Conservation (phyloP, 2,888 invertebrate genomes). For the Cosmia pyralina region DNA sequence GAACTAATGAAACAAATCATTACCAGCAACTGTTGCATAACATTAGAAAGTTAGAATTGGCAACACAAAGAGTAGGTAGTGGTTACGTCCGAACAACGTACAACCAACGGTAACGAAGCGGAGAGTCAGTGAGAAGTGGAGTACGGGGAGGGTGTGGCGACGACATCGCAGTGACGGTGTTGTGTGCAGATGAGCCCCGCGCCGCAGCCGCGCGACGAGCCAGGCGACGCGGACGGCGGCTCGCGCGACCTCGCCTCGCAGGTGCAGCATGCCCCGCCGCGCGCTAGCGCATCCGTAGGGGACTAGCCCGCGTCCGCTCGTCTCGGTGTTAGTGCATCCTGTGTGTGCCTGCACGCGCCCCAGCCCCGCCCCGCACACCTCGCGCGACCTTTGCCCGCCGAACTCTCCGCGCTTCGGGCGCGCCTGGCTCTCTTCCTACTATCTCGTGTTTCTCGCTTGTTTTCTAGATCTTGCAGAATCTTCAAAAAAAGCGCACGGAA, state of each 20-base stretch:
- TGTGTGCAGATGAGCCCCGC: slow-evolving; percentile 90
- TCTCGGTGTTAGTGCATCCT: slow-evolving; percentile 88
- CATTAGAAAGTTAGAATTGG: slow-evolving; percentile 68
- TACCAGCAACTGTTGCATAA: slow-evolving; percentile 59
- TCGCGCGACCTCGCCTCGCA: slow-evolving; percentile 88
- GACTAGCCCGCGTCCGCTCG: slow-evolving; percentile 85
- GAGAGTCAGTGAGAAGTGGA: slow-evolving; percentile 89
- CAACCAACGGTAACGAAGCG: slow-evolving; percentile 76
- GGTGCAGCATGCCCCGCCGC: slow-evolving; percentile 84
- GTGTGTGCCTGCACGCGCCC: slow-evolving; percentile 82
- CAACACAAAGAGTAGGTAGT: slow-evolving; percentile 64
- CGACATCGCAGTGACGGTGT: slow-evolving; percentile 86
- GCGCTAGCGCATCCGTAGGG: slow-evolving; percentile 82
- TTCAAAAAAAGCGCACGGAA: slow-evolving; percentile 99
- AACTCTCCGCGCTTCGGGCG: slow-evolving; percentile 84
- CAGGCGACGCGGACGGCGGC: slow-evolving; percentile 83
- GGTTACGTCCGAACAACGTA: slow-evolving; percentile 63
- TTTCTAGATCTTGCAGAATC: slow-evolving; percentile 99
- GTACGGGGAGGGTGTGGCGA: slow-evolving; percentile 84
- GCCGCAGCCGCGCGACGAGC: slow-evolving; percentile 87
- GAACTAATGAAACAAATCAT: slow-evolving; percentile 53
- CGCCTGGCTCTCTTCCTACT: slow-evolving; percentile 92
- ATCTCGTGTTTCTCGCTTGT: slow-evolving; percentile 96
- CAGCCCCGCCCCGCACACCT: slow-evolving; percentile 79
- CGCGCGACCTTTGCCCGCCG: slow-evolving; percentile 80